phyloP scores from a whole-genome alignment of 2,797 vertebrate genomes.

The Eutrigla gurnardus region DNA sequence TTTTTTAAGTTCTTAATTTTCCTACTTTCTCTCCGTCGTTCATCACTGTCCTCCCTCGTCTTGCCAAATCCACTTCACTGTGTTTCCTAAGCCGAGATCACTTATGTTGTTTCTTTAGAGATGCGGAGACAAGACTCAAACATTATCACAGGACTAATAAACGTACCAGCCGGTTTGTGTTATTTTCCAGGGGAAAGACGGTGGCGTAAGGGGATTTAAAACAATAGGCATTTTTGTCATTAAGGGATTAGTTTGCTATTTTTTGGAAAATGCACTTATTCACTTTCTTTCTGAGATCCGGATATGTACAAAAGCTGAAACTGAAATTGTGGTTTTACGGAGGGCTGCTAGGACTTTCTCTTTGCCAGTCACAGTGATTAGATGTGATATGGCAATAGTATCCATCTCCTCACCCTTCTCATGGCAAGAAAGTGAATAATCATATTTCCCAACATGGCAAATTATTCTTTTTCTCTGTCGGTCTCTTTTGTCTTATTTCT shows the following conservation, averaged over 20 bases:
- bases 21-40: constrained; percentile 26
- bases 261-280: constrained; percentile 1
- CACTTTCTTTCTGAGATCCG: constrained; percentile 13
- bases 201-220: constrained; percentile 35
- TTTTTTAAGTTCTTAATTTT: constrained; percentile 24
- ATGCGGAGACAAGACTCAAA: constrained; percentile 28
- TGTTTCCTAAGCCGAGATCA: constrained; percentile 24
- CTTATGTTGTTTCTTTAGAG: constrained; percentile 34
- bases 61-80: constrained; percentile 34
- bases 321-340: not conserved
- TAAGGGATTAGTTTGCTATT: constrained; percentile 8
- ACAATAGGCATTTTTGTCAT: constrained; percentile 10
- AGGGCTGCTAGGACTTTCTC: not conserved
- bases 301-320: not conserved
- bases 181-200: not conserved
- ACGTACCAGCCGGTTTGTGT: constrained; percentile 10
- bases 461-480: constrained; percentile 7
- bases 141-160: constrained; percentile 34
- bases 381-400: not conserved
- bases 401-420: not conserved
- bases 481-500: constrained; percentile 30
- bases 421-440: constrained; percentile 12
- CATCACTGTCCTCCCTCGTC: constrained; percentile 36
- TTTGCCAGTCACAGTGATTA: not conserved
- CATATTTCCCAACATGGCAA: constrained; percentile 1